phyloP scores from a whole-genome alignment of 1,140 invertebrate species.

The Carposina sasakii region DNA sequence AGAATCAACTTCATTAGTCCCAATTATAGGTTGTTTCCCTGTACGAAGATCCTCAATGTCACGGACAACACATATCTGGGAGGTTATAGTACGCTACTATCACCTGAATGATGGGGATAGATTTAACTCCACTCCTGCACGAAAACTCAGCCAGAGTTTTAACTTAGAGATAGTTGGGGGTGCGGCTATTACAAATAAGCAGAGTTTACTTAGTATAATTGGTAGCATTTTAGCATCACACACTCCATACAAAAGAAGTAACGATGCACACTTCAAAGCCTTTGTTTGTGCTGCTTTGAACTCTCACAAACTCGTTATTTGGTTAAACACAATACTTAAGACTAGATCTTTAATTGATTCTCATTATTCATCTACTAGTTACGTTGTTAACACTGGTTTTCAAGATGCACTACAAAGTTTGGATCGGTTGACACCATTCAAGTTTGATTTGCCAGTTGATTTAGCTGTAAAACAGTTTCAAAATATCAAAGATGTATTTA shows the following conservation, averaged over 20 bases:
- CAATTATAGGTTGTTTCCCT: constrained; percentile 92
- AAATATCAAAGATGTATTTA: constrained; percentile 98
- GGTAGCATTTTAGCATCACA: constrained; percentile 95
- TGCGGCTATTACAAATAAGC: constrained; percentile 90
- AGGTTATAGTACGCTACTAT: constrained; percentile 60
- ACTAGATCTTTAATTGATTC: constrained; percentile 90
- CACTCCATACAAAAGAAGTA: constrained; percentile 92
- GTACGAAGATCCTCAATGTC: constrained; percentile 73
- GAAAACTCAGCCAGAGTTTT: constrained; percentile 98
- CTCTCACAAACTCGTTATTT: constrained; percentile 90
- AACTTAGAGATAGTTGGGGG: constrained; percentile 95
- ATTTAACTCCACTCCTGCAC: constrained; percentile 95
- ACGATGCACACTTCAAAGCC: constrained; percentile 98
- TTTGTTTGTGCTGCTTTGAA: constrained; percentile 97
- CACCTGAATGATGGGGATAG: constrained; percentile 71
- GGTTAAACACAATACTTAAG: constrained; percentile 94
- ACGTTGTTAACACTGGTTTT: constrained; percentile 96
- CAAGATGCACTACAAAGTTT: constrained; percentile 94
- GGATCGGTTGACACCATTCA: constrained; percentile 87
- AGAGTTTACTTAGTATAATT: constrained; percentile 91
- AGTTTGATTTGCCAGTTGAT: constrained; percentile 96
- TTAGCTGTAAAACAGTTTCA: constrained; percentile 96
- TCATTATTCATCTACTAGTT: constrained; percentile 96
- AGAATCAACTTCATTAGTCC: constrained; percentile 86
- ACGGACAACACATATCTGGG: constrained; percentile 69